A percentile compares a stretch with the other conserved stretches of the same genome.
Evolutionary conservation across 2,113 vertebrate species (phyloP).

Genomic region (Platichthys stellatus): DNA sequence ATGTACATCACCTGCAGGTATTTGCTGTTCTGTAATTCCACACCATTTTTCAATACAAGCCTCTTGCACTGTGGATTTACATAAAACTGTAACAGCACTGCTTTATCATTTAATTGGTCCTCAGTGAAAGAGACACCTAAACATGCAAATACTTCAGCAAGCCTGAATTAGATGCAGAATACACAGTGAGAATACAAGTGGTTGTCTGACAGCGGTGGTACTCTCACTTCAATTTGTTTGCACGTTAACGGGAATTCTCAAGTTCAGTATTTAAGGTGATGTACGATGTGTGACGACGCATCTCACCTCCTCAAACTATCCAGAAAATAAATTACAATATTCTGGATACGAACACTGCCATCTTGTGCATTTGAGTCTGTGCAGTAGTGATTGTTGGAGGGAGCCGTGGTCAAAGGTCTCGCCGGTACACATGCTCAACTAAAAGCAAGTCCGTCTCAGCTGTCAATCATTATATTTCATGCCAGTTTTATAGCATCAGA

Average conservation of each 20-base stretch:
- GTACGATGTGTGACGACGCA: not conserved
- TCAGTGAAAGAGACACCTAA: conserved; percentile 73
- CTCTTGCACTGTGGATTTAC: conserved; percentile 71
- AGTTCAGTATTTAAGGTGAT: conserved; percentile 13
- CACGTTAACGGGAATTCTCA: conserved; percentile 26
- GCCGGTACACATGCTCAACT: not conserved
- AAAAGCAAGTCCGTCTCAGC: not conserved
- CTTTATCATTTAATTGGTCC: conserved; percentile 83
- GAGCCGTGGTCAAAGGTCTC: not conserved
- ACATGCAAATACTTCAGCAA: conserved; percentile 77
- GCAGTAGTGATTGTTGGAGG: no score
- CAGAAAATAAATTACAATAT: no score
- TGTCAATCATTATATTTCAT: not conserved
- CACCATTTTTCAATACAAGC: conserved; percentile 75
- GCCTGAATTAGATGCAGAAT: conserved; percentile 59
- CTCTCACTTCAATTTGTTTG: conserved; percentile 41
- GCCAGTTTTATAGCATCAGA: no score
- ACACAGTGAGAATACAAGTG: conserved; percentile 55
- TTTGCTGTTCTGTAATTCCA: conserved; percentile 80
- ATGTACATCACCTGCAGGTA: conserved; percentile 71
- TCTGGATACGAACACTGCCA: no score
- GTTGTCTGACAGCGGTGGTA: conserved; percentile 46
- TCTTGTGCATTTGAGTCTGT: no score
- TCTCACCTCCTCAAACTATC: not conserved
- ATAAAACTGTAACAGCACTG: conserved; percentile 78